Percentiles rank a stretch among this genome's conserved stretches.
These are phyloP conservation scores for Augochlorella aurata DNA, from an alignment of 2,888 invertebrate genomes.

Conservation along the genomic window DNA sequence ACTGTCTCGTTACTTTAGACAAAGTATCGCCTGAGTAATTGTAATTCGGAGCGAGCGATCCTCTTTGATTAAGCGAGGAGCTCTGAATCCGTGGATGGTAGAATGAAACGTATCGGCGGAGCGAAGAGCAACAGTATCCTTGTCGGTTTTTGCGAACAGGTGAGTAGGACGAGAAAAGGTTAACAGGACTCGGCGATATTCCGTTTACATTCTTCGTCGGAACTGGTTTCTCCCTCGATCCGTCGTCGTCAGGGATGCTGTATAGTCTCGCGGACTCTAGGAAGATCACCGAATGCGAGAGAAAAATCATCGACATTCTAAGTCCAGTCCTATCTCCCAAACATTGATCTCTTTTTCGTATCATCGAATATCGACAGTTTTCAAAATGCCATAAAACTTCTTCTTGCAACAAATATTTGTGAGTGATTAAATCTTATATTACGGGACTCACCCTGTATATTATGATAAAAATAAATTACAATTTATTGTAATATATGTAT, in stretches of 20 bases:
- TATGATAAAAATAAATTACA: too few species aligned
- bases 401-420: too few species aligned
- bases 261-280: constrained; percentile 40
- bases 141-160: constrained; percentile 64
- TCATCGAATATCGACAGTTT: background rate
- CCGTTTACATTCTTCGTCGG: constrained; percentile 76
- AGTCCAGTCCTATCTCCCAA: background rate
- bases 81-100: background rate
- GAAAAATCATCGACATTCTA: constrained; percentile 50
- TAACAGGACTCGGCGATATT: constrained; percentile 77
- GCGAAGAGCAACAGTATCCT: constrained; percentile 28
- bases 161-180: constrained; percentile 74
- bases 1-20: too few species aligned
- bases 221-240: constrained; percentile 75
- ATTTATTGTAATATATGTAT: too few species aligned
- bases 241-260: constrained; percentile 48
- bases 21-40: too few species aligned
- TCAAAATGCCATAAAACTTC: too few species aligned
- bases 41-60: background rate
- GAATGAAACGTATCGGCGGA: background rate
- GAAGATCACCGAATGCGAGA: constrained; percentile 39
- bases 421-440: too few species aligned
- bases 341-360: background rate
- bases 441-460: too few species aligned
- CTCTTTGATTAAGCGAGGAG: background rate